Base-by-base conservation (phyloP, 2,888 invertebrate species). In the Erebia epiphron region DNA sequence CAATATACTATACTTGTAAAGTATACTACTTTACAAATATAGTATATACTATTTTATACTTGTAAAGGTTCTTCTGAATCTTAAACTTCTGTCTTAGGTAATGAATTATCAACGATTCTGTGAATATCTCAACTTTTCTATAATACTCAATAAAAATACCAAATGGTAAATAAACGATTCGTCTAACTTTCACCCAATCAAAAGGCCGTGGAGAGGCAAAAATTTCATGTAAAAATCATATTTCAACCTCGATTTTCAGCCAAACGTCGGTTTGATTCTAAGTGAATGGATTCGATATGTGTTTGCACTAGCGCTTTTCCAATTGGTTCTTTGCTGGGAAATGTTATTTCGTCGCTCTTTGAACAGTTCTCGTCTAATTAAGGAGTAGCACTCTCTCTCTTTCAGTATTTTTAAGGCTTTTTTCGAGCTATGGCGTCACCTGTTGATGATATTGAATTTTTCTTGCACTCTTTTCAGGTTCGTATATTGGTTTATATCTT, bases 231-330 rank as follows among this genome's bases (percentile, higher is more conserved):
- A 62, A 62, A 62, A 62, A 62, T 62, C 62, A 62, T 62, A 62
- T 62, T 62, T 46, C 62, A 7, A 21, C 21, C 62, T 49, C 62
- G 46, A 21, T 62, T 68, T 68, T 68, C 61, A 68, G 49, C 18
- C 50, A 68, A 68, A 68, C 58, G 54, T 57, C 71, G 61, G 46
- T 65, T 62, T 62, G 68, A 66, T 69, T 61, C 43, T 26, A 46
- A 52, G 61, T 52, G 67, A 67, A 67, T 69, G 68, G 67, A 72
- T 75, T 76, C 72, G 70, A 69, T 73, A 58, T 70, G 62, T 67
- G 69, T 68, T 70, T 69, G 68, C 69, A 70, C 69, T 65, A 72
- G 60, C 72, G 66, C 70, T 61, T 73, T 21, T 52, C 61, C 62
- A 62, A 66, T 67, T 72, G 71, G 26, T 69, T 61, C 57, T 64